Conservation (phyloP, 2,113 vertebrate species). For the Lichenostomus cassidix region DNA sequence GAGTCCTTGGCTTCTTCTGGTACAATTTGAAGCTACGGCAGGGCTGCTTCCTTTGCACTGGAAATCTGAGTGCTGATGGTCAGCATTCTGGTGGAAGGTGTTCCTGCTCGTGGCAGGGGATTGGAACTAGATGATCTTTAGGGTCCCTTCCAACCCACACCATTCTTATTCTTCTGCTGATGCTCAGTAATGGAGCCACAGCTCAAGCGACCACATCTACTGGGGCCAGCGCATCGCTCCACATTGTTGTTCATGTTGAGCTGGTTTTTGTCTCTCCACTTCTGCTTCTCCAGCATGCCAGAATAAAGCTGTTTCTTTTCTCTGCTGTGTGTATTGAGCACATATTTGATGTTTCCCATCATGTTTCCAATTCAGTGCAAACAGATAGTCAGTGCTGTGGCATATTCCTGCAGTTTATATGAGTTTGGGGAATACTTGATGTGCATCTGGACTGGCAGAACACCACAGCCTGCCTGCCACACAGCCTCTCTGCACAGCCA, state of each 20-base stretch:
- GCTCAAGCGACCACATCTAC: accelerated
- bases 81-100: background rate
- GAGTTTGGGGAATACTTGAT: background rate
- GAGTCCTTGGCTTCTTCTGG: background rate
- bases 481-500: background rate
- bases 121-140: background rate
- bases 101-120: background rate
- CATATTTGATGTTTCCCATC: background rate
- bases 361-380: background rate
- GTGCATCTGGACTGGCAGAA: background rate
- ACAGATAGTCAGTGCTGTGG: background rate
- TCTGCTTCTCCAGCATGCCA: accelerated
- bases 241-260: accelerated
- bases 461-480: background rate
- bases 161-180: background rate
- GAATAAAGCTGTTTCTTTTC: background rate
- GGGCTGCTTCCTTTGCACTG: accelerated
- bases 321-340: background rate
- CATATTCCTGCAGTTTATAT: background rate
- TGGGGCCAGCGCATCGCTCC: background rate
- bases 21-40: accelerated
- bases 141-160: background rate
- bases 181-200: accelerated
- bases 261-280: background rate
- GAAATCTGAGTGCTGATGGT: background rate